These are phyloP conservation scores for Clarias batrachus DNA, from an alignment of 2,113 vertebrate species.

Conservation along the genomic window DNA sequence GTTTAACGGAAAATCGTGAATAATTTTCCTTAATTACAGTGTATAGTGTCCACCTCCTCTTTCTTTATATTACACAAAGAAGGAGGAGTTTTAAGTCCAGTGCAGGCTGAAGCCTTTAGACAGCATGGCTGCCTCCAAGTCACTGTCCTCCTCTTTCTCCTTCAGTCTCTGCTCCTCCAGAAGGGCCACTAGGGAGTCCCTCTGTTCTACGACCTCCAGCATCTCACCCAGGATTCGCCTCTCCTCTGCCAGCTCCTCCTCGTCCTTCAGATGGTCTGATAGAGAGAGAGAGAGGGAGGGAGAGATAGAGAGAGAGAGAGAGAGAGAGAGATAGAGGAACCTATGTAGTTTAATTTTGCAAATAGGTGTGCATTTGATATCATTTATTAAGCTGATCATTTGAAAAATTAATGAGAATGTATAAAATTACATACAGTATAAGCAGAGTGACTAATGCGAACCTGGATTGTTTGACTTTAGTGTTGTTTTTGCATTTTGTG, in stretches of 20 bases:
- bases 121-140: slow-evolving; percentile 84
- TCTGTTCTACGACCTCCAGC: slow-evolving; percentile 94
- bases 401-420: not conserved
- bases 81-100: slow-evolving; percentile 77
- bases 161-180: slow-evolving; percentile 87
- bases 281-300: not conserved
- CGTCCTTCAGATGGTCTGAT: slow-evolving; percentile 87
- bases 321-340: not conserved
- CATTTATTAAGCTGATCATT: not conserved
- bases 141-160: slow-evolving; percentile 85
- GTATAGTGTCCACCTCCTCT: not conserved
- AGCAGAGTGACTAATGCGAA: not conserved
- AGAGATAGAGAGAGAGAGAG: not conserved
- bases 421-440: not conserved
- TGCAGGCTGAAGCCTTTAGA: slow-evolving; percentile 83
- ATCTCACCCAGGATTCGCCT: slow-evolving; percentile 90
- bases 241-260: slow-evolving; percentile 85
- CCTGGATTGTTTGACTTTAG: not conserved
- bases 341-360: not conserved
- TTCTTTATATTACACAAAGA: not conserved
- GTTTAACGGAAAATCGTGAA: not conserved
- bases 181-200: slow-evolving; percentile 86
- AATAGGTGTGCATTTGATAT: not conserved
- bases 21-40: not conserved
- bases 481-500: too few species aligned